phyloP scores from a whole-genome alignment of 2,113 vertebrate genomes.

The Chelonoidis abingdonii region DNA sequence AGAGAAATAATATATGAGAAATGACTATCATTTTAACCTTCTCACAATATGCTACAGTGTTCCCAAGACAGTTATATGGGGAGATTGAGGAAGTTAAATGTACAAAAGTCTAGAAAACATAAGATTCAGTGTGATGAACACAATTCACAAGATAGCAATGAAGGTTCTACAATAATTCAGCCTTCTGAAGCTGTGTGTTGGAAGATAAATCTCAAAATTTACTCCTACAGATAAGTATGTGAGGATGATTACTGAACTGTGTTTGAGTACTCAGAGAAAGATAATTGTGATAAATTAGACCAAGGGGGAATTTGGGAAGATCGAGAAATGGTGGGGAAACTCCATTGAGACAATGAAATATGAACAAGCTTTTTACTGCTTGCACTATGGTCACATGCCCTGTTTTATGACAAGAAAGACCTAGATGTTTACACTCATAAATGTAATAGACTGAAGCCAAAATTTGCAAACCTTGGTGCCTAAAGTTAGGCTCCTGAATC shows the following conservation, averaged over 20 bases:
- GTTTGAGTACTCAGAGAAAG: not conserved
- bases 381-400: not conserved
- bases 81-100: not conserved
- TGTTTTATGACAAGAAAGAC: not conserved
- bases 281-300: not conserved
- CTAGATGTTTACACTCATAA: not conserved
- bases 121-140: not conserved
- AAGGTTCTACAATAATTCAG: not conserved
- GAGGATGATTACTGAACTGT: not conserved
- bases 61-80: not conserved
- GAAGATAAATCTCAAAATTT: not conserved
- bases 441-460: not conserved
- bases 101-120: not conserved
- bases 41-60: not conserved
- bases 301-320: not conserved
- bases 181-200: not conserved
- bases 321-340: not conserved
- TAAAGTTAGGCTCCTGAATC: not conserved
- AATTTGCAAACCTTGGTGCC: not conserved
- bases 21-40: not conserved
- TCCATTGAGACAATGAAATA: not conserved
- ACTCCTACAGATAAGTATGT: not conserved
- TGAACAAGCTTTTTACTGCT: not conserved
- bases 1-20: not conserved
- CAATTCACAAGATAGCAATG: not conserved